These are phyloP conservation scores for Chanos chanos DNA, from an alignment of 2,797 vertebrate species.

Conservation along the genomic window DNA sequence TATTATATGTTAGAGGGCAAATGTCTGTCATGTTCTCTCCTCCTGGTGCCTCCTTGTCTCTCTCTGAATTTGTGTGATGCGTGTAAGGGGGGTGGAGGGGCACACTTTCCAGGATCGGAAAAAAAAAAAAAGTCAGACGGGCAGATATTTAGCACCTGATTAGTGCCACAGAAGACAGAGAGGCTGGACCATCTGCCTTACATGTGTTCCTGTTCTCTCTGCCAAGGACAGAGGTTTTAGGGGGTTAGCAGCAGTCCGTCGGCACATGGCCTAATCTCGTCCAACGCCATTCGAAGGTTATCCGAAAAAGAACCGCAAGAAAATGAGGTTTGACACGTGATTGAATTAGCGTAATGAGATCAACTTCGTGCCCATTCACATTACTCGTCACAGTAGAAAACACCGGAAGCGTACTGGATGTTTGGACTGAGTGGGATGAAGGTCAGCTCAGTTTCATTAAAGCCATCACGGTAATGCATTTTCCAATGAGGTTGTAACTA, in stretches of 20 bases:
- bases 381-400: constrained; percentile 14
- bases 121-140: constrained; percentile 43
- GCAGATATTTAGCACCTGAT: constrained; percentile 69
- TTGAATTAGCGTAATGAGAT: constrained; percentile 45
- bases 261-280: constrained; percentile 36
- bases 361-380: constrained; percentile 33
- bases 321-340: constrained; percentile 27
- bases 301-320: background rate
- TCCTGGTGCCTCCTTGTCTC: background rate
- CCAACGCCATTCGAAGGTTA: background rate
- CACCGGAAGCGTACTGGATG: constrained; percentile 2
- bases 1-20: too few species aligned
- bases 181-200: constrained; percentile 66
- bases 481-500: constrained; percentile 10
- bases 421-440: constrained; percentile 13
- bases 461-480: constrained; percentile 4
- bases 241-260: constrained; percentile 28
- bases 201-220: constrained; percentile 52
- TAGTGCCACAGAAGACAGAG: constrained; percentile 54
- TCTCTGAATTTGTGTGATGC: background rate
- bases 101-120: background rate
- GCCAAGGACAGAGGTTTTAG: constrained; percentile 56
- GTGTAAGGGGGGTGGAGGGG: background rate
- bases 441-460: constrained; percentile 6
- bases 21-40: too few species aligned